Evolutionary conservation across 2,797 vertebrate species (phyloP).

Genomic region (Sebastes minor): DNA sequence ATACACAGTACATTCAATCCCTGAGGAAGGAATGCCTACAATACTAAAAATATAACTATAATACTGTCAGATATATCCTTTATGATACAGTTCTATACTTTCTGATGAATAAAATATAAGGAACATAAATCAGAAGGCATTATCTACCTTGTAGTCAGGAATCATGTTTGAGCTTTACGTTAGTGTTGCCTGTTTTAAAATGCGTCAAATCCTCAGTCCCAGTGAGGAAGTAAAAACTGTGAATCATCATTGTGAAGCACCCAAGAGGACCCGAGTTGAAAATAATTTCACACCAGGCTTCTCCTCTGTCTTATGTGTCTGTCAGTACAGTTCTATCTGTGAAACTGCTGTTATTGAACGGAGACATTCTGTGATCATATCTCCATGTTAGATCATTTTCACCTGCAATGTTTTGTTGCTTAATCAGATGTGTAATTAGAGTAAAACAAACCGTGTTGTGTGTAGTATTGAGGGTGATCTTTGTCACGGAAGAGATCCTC

Average conservation of each 20-base stretch:
- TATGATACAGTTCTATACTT: background rate
- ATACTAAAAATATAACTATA: background rate
- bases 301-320: background rate
- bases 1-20: background rate
- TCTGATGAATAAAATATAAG: background rate
- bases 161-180: background rate
- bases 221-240: conserved; percentile 1
- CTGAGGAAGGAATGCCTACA: background rate
- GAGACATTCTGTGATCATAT: conserved; percentile 8
- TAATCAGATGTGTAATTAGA: conserved; percentile 52
- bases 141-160: background rate
- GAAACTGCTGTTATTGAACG: background rate
- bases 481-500: conserved; percentile 22
- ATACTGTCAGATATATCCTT: background rate
- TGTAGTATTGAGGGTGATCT: background rate
- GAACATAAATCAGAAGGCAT: background rate
- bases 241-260: background rate
- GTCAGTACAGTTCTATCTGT: background rate
- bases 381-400: background rate
- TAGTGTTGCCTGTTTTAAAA: conserved; percentile 1
- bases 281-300: conserved; percentile 14
- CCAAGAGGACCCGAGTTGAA: background rate
- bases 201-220: background rate
- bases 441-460: conserved; percentile 24
- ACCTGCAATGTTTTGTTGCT: conserved; percentile 30